These are phyloP conservation scores for Aleiodes sp. DNA, from an alignment of 1,140 invertebrate species.

Conservation along the genomic window DNA sequence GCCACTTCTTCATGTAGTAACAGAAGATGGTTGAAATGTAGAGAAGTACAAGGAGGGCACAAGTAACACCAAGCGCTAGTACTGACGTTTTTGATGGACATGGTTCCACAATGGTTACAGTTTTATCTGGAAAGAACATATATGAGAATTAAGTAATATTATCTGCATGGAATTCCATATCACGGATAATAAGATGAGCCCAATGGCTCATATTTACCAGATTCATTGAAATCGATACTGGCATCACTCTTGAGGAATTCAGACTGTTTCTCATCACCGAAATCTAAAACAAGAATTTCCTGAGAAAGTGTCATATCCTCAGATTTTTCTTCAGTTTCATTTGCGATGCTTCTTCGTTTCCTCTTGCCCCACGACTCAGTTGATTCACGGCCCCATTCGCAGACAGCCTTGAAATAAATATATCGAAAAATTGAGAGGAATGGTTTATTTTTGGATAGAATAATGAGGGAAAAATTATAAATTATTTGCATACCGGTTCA, in stretches of 20 bases:
- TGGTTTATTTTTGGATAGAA: neutral
- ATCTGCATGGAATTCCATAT: no score
- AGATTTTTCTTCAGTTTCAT: constrained; percentile 71
- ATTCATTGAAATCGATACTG: constrained; percentile 77
- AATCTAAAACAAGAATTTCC: constrained; percentile 91
- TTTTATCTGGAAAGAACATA: constrained; percentile 76
- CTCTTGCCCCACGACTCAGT: constrained; percentile 90
- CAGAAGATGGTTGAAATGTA: constrained; percentile 90
- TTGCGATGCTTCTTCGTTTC: constrained; percentile 75
- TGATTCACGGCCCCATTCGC: constrained; percentile 87
- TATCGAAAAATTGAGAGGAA: no score
- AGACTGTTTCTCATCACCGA: constrained; percentile 86
- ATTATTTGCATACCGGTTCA: constrained; percentile 75
- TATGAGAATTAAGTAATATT: neutral
- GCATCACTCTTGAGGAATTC: constrained; percentile 81
- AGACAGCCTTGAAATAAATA: constrained; percentile 75
- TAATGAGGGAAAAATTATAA: neutral
- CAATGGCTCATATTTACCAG: constrained; percentile 48
- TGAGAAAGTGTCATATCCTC: constrained; percentile 94
- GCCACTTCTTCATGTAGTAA: constrained; percentile 92
- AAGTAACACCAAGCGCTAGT: constrained; percentile 86
- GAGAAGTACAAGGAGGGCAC: constrained; percentile 87
- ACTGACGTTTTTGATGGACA: constrained; percentile 92
- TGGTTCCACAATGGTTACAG: constrained; percentile 84
- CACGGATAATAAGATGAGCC: no score